These are phyloP conservation scores for Lagopus leucura DNA, from an alignment of 2,113 vertebrate genomes.

Conservation along the genomic window DNA sequence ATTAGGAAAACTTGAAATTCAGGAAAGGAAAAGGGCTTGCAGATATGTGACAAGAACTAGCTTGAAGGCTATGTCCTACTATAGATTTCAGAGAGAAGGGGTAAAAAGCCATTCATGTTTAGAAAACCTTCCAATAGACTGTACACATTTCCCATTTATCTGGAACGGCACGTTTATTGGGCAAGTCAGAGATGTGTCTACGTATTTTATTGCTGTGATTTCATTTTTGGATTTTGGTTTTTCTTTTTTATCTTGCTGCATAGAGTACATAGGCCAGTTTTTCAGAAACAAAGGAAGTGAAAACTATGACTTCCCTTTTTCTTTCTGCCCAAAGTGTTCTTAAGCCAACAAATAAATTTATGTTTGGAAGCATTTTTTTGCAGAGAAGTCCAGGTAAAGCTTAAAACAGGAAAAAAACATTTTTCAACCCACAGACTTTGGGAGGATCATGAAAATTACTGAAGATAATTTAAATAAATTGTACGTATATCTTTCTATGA, in stretches of 20 bases:
- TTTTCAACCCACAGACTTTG: background rate
- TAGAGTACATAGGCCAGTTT: slow-evolving; percentile 28
- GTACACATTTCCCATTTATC: slow-evolving; percentile 25
- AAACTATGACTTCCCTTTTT: slow-evolving; percentile 44
- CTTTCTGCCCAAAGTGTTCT: background rate
- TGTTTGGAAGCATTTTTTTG: background rate
- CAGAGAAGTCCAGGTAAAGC: slow-evolving; percentile 14
- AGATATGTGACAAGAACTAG: background rate
- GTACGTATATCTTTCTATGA: background rate
- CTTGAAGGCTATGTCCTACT: background rate
- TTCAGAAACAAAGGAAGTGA: slow-evolving; percentile 48
- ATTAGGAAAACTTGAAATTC: background rate
- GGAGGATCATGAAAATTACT: background rate
- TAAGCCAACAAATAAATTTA: slow-evolving; percentile 43
- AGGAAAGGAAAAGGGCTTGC: background rate
- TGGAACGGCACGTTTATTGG: slow-evolving; percentile 44
- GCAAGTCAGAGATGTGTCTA: background rate
- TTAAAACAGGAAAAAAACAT: background rate
- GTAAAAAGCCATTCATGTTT: background rate
- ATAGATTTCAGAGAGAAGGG: background rate
- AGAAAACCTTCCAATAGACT: background rate
- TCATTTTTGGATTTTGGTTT: background rate
- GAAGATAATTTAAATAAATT: background rate
- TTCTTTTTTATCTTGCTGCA: background rate
- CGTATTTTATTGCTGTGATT: slow-evolving; percentile 51